phyloP scores from a whole-genome alignment of 2,113 vertebrate species.

The Argyrosomus japonicus region DNA sequence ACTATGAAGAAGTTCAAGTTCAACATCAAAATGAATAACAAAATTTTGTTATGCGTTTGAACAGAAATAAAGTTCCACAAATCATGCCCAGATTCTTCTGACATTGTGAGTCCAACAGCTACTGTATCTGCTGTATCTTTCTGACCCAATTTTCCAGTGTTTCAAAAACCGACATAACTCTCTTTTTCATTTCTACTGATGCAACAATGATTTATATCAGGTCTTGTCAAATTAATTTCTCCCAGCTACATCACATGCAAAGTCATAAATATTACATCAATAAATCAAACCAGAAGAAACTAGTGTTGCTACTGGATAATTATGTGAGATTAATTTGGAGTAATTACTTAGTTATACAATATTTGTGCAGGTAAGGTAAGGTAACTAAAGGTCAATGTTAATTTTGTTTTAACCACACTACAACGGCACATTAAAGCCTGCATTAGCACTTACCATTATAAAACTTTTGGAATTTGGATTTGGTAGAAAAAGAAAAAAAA shows the following conservation, averaged over 20 bases:
- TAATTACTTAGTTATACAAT: background rate
- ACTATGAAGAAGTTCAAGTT: background rate
- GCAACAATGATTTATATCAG: background rate
- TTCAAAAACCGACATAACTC: background rate
- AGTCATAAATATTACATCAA: background rate
- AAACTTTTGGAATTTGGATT: too few relatives aligned
- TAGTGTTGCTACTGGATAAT: background rate
- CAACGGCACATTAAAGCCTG: background rate
- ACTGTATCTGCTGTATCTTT: too few relatives aligned
- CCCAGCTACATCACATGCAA: background rate
- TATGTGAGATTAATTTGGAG: background rate
- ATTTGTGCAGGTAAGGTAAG: background rate
- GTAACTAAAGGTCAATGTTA: background rate
- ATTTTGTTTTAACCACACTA: background rate
- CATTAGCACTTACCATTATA: too few relatives aligned
- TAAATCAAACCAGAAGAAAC: background rate
- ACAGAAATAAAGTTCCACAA: background rate
- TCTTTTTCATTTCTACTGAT: background rate
- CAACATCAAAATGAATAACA: background rate
- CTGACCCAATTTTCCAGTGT: background rate
- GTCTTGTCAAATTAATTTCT: background rate
- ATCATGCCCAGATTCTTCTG: background rate
- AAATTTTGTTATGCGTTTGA: background rate
- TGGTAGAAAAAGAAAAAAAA: too few relatives aligned
- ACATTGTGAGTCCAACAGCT: background rate